Evolutionary conservation across 1,140 invertebrate species (phyloP).

Genomic region (Leptoteleia sp.): DNA sequence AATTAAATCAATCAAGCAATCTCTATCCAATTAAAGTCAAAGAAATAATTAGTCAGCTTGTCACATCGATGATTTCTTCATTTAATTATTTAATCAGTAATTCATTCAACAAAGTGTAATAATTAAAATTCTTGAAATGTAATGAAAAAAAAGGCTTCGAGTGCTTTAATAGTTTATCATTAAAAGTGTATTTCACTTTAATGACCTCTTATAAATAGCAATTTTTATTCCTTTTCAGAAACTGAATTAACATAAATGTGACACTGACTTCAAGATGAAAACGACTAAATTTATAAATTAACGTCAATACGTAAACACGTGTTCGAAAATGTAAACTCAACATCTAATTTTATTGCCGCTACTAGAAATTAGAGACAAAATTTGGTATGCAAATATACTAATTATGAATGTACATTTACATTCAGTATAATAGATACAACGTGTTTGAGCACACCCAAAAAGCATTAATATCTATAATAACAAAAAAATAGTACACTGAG

Average conservation of each 20-base stretch:
- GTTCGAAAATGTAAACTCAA: conserved; percentile 21
- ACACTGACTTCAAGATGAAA: not conserved
- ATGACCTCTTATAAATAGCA: not conserved
- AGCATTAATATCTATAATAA: not conserved
- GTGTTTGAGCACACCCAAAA: too few relatives aligned
- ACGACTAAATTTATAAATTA: conserved; percentile 12
- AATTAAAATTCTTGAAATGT: not conserved
- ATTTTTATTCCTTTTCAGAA: not conserved
- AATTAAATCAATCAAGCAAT: conserved; percentile 8
- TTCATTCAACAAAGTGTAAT: not conserved
- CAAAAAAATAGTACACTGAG: too few relatives aligned
- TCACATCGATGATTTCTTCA: not conserved
- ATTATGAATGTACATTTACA: conserved; percentile 1
- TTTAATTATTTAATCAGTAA: not conserved
- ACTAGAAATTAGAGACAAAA: conserved; percentile 16
- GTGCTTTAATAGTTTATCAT: not conserved
- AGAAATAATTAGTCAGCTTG: not conserved
- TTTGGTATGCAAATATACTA: conserved; percentile 10
- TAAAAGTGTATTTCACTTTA: not conserved
- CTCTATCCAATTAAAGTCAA: not conserved
- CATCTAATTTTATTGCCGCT: conserved; percentile 31
- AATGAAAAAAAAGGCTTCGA: not conserved
- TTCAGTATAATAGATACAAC: too few relatives aligned
- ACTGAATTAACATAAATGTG: conserved; percentile 30
- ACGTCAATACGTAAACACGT: conserved; percentile 6